Evolutionary conservation across 2,888 invertebrate genomes (phyloP).

Genomic region (Ophioninae sp.): DNA sequence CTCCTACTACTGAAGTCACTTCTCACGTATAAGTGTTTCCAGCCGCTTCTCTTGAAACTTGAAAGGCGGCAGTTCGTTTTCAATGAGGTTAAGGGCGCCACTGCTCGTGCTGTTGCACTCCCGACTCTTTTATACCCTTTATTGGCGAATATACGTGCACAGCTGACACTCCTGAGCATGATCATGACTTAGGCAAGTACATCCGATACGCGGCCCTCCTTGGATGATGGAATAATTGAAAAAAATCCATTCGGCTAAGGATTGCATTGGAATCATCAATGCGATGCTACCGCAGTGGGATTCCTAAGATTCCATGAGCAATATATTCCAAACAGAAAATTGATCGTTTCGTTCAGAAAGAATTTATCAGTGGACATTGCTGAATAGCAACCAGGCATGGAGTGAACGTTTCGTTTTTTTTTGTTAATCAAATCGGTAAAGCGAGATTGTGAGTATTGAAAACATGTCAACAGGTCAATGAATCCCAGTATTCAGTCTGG

Average conservation of each 20-base stretch:
- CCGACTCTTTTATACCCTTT: constrained; percentile 7
- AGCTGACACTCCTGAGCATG: constrained; percentile 24
- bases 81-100: constrained; percentile 63
- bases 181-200: constrained; percentile 14
- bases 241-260: constrained; percentile 2
- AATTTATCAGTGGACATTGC: neutral
- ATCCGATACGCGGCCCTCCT: neutral
- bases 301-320: neutral
- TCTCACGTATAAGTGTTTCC: constrained; percentile 16
- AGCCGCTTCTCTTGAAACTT: constrained; percentile 24
- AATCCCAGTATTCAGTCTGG: neutral
- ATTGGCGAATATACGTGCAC: constrained; percentile 11
- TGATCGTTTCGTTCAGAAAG: neutral
- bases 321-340: neutral
- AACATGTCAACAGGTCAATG: neutral
- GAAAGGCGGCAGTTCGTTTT: constrained; percentile 29
- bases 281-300: neutral
- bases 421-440: neutral
- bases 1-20: constrained; percentile 40
- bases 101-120: constrained; percentile 55
- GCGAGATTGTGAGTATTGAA: neutral
- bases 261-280: neutral
- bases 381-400: neutral
- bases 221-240: constrained; percentile 1
- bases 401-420: neutral